Base-by-base conservation (phyloP, 2,888 invertebrate species). In the Eudemis profundana region DNA sequence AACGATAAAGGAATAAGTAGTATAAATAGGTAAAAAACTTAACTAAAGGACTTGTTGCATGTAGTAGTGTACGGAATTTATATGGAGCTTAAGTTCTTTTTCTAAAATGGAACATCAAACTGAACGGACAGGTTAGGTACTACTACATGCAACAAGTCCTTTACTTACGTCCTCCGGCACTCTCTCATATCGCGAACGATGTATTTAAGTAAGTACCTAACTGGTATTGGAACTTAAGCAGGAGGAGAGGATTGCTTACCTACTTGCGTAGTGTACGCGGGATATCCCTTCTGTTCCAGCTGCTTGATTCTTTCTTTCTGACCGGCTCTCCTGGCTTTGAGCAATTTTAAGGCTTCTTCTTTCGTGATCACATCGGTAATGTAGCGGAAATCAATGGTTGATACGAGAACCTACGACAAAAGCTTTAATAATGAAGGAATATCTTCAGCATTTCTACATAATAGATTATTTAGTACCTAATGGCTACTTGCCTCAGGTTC, bases 241-340 rank as follows among this genome's bases (percentile, higher is more conserved):
- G n/a, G n/a, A n/a, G n/a, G n/a, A n/a, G n/a, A n/a, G n/a, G n/a
- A n/a, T n/a, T n/a, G n/a, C 38, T 82, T 81, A 95, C 95, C 96
- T 70, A 95, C 95, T 94, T 96, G 96, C 0, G 98, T 98, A 0
- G 97, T 97, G 79, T 98, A 93, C 0, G 96, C 96, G 0, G 97
- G 97, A 81, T 97, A 97, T 12, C 98, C 98, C 17, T 93, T 93
- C 51, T 92, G 83, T 57, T 90, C 72, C 64, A 98, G 84, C 66
- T 93, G 88, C 60, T 93, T 84, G 74, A 96, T 94, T 75, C 97
- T 91, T 12, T 94, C 87, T 1, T 93, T 86, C 83, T 95, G 96
- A 0, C 93, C 93, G 0, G 75, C 72, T 73, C 88, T 83, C 61
- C 94, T 94, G 46, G 93, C 87, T 76, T 93, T 93, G 14, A 98